Conservation (phyloP, 2,797 vertebrate genomes). For the Acipenser oxyrinchus region DNA sequence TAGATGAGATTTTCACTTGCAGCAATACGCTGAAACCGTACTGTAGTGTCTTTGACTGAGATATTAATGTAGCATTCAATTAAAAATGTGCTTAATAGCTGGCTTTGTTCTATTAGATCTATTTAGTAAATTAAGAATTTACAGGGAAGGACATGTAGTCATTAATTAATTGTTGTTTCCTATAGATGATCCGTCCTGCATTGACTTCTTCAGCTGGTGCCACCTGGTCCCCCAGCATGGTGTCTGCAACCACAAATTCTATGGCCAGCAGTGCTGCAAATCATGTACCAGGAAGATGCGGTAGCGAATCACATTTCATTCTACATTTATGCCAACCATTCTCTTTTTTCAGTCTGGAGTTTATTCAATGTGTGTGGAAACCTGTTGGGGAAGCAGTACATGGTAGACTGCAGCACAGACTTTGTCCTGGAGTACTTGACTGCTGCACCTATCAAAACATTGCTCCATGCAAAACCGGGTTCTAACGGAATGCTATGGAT, state of each 20-base stretch:
- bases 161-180: not conserved
- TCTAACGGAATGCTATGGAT: no score
- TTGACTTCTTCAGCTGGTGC: constrained; percentile 89
- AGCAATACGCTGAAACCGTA: no score
- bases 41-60: no score
- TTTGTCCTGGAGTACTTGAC: constrained; percentile 41
- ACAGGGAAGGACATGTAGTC: no score
- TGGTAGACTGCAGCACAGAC: not conserved
- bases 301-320: constrained; percentile 25
- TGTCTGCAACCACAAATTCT: constrained; percentile 93
- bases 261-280: constrained; percentile 89
- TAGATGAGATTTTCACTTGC: no score
- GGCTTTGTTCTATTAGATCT: no score
- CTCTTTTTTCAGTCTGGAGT: constrained; percentile 1
- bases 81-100: no score
- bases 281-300: constrained; percentile 79
- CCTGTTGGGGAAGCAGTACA: not conserved
- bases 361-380: constrained; percentile 15
- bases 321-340: constrained; percentile 7
- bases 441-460: no score
- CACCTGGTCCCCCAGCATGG: constrained; percentile 88
- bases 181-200: constrained; percentile 72
- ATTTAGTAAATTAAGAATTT: no score
- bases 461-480: no score
- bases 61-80: no score